These are phyloP conservation scores for Ameiurus melas DNA, from an alignment of 2,113 vertebrate species.

Conservation along the genomic window DNA sequence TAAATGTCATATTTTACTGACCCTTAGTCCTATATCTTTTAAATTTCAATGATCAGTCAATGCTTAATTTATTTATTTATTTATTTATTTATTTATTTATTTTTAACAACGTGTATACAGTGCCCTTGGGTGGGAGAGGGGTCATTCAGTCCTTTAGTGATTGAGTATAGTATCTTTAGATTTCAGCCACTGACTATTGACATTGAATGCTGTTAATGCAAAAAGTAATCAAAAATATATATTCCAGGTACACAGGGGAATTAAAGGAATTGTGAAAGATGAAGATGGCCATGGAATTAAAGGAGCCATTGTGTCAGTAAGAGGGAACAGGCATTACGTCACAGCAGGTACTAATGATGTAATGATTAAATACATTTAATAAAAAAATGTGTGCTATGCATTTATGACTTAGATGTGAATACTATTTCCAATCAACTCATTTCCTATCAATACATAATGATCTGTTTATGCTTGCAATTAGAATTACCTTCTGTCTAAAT, in stretches of 20 bases:
- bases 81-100: no score
- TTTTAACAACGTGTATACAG: not conserved
- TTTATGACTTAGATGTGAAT: not conserved
- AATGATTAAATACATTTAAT: not conserved
- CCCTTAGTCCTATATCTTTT: not conserved
- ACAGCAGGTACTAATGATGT: constrained; percentile 76
- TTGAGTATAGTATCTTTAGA: not conserved
- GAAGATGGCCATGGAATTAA: constrained; percentile 83
- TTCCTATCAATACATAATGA: not conserved
- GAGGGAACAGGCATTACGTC: constrained; percentile 86
- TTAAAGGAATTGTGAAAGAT: constrained; percentile 90
- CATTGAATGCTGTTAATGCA: not conserved
- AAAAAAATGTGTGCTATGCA: not conserved
- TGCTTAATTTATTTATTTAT: not conserved
- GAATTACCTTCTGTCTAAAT: not conserved
- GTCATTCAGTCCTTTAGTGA: not conserved
- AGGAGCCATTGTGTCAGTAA: constrained; percentile 85
- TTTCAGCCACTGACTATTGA: not conserved
- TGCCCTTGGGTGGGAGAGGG: not conserved
- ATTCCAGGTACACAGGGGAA: constrained; percentile 86
- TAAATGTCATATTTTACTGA: not conserved
- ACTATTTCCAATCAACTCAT: not conserved
- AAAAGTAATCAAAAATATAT: not conserved
- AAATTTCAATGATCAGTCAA: not conserved
- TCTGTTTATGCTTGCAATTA: not conserved